Percentiles rank a stretch among this genome's conserved stretches.
Evolutionary conservation across 2,888 invertebrate genomes (phyloP).

Genomic region (Ochropleura plecta): DNA sequence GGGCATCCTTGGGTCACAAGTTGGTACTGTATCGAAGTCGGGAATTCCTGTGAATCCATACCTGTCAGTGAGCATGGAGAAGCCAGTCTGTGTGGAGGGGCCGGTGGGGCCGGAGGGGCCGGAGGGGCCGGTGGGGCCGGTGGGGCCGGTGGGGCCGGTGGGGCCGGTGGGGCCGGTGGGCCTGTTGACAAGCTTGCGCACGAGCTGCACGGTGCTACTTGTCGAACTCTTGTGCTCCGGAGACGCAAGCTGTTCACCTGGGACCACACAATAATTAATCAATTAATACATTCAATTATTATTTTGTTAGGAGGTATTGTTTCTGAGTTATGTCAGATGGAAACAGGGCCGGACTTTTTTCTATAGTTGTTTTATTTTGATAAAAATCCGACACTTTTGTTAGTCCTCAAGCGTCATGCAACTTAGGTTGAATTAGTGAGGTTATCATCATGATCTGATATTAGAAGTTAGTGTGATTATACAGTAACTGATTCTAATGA

Average conservation of each 20-base stretch:
- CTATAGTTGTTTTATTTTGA: background rate
- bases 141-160: constrained; percentile 46
- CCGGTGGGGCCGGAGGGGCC: constrained; percentile 45
- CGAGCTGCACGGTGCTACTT: constrained; percentile 75
- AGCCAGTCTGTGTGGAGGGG: too few species aligned
- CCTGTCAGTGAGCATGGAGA: too few species aligned
- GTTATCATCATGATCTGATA: constrained; percentile 26
- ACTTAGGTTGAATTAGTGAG: constrained; percentile 25
- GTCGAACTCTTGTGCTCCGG: constrained; percentile 82
- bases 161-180: constrained; percentile 41
- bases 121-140: too few species aligned
- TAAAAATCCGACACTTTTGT: background rate
- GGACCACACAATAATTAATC: background rate
- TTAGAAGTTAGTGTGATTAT: background rate
- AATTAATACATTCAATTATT: background rate
- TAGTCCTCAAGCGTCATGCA: constrained; percentile 43
- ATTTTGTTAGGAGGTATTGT: background rate
- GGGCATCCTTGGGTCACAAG: too few species aligned
- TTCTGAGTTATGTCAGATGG: constrained; percentile 17
- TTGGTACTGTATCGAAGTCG: too few species aligned
- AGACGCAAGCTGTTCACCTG: constrained; percentile 81
- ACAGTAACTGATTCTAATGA: background rate
- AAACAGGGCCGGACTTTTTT: background rate
- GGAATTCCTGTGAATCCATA: too few species aligned
- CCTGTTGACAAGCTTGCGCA: constrained; percentile 84